Evolutionary conservation across 2,113 vertebrate species (phyloP).

Genomic region (Camelus dromedarius): DNA sequence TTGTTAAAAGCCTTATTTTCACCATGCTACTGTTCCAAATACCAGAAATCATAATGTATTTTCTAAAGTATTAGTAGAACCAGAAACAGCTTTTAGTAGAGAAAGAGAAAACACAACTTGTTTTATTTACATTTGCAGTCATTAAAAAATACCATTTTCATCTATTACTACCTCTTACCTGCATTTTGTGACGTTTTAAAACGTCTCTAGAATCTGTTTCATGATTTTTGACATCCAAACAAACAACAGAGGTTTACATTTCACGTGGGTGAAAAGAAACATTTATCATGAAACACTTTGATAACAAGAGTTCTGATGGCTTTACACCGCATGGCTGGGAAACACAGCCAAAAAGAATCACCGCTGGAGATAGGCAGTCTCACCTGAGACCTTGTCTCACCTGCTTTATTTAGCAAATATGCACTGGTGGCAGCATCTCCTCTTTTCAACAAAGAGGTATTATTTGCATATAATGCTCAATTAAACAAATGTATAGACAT

Average conservation of each 20-base stretch:
- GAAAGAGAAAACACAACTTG: background rate
- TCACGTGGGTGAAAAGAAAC: background rate
- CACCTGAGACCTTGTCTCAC: background rate
- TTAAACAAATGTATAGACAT: background rate
- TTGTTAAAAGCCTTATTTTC: background rate
- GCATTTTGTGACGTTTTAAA: conserved; percentile 6
- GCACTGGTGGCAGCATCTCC: background rate
- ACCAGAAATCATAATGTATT: background rate
- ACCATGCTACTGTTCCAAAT: conserved; percentile 6
- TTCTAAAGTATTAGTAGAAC: background rate
- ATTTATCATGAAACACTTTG: background rate
- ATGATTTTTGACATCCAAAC: background rate
- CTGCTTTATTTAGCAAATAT: background rate
- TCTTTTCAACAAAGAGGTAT: background rate
- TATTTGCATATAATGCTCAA: background rate
- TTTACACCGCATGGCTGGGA: background rate
- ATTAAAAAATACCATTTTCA: background rate
- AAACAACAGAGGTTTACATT: background rate
- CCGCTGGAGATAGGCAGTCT: background rate
- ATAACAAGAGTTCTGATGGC: background rate
- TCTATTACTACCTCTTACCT: background rate
- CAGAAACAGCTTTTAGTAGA: background rate
- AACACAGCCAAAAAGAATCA: background rate
- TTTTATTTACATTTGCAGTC: background rate
- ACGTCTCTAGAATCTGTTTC: background rate